Base-by-base conservation (phyloP, 2,797 vertebrate genomes). In the Rallus crepitans region DNA sequence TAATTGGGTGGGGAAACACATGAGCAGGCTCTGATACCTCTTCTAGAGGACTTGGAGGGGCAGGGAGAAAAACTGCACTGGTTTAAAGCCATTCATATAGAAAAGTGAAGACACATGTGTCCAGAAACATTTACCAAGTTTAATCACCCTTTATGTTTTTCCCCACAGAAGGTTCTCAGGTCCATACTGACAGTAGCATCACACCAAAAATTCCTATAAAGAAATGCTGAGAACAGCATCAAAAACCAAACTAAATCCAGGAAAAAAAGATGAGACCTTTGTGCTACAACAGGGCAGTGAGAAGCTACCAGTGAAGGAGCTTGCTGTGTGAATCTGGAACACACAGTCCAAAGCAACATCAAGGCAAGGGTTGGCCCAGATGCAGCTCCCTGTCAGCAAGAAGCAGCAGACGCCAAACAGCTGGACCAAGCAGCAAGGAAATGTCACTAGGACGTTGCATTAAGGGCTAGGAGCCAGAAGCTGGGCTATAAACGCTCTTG, bases 371-470 rank as follows among this genome's bases (percentile, higher is more conserved):
- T 15, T 45, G 70, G 78, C 57, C 87, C 68, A 19, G 76, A 47
- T 53, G 31, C 68, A 85, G 71, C 42, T 73, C 76, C 90, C 86
- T 91, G 73, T 42, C 85, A 88, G 80, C 90, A 88, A 70, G 85
- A 61, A 65, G 48, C 0, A 73, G 53, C 79, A 90, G 82, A 57
- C 68, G 76, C 72, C 73, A 68, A 86, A 27, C 11, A 78, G 65
- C 14, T 66, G 82, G 68, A 50, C 33, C 4, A 1, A 40, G 5
- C 35, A 71, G 56, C n/a, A 52, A 18, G 45, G 77, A 86, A 83
- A 33, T 4, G 3, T 15, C 70, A 35, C 72, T 73, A 57, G 90
- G 50, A 71, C 45, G 14, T 6, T 13, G 80, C 35, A 42, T 3
- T 14, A 31, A 73, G 56, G 82, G 82, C 61, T 33, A 30, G 45